These are phyloP conservation scores for Crypturellus tataupa DNA, from an alignment of 2,797 vertebrate genomes.

Conservation along the genomic window DNA sequence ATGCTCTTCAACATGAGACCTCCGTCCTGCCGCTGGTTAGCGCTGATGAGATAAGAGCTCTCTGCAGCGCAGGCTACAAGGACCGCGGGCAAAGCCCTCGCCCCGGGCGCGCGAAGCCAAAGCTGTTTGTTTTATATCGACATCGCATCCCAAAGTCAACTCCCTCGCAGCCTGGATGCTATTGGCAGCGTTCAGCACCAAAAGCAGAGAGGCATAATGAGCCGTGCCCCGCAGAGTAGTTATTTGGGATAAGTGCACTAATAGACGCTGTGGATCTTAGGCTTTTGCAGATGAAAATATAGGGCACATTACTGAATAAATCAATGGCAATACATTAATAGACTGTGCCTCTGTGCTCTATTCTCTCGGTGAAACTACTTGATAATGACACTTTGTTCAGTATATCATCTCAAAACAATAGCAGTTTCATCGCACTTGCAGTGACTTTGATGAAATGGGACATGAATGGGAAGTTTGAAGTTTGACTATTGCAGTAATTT, in stretches of 20 bases:
- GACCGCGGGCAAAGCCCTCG: not conserved
- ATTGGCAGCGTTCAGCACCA: not conserved
- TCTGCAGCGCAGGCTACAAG: not conserved
- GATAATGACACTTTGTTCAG: slow-evolving; percentile 48
- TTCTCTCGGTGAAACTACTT: slow-evolving; percentile 35
- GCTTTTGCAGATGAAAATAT: slow-evolving; percentile 38
- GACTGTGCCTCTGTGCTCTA: slow-evolving; percentile 11
- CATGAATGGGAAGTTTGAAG: slow-evolving; percentile 27
- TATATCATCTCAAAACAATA: slow-evolving; percentile 62
- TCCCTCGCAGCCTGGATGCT: not conserved
- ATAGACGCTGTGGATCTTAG: slow-evolving; percentile 16
- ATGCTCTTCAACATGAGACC: rapidly evolving
- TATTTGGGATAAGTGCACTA: slow-evolving; percentile 19
- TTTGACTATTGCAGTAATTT: slow-evolving; percentile 35
- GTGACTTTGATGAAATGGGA: slow-evolving; percentile 44
- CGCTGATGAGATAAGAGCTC: not conserved
- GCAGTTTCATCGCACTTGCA: not conserved
- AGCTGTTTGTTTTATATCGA: not conserved
- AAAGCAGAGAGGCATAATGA: not conserved
- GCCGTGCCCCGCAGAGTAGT: slow-evolving; percentile 6
- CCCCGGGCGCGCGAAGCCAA: not conserved
- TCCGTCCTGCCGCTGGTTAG: rapidly evolving
- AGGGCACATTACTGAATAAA: slow-evolving; percentile 43
- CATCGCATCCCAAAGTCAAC: not conserved
- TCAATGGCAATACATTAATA: slow-evolving; percentile 49